Evolutionary conservation across 23 tunicate genomes (phyloP).

Genomic region (Corella eumyota): DNA sequence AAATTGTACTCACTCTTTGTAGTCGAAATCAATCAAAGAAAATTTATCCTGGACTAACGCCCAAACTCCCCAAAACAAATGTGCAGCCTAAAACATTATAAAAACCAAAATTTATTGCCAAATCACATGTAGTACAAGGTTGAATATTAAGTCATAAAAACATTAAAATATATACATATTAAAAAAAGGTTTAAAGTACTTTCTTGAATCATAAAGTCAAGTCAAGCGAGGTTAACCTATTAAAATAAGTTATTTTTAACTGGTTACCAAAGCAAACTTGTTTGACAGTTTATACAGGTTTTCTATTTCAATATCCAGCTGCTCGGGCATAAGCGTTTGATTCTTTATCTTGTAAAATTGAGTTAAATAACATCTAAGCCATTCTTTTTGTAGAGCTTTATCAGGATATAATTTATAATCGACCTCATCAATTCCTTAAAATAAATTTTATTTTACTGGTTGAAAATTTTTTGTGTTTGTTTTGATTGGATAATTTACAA

Average conservation of each 20-base stretch:
- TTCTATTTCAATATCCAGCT: conserved; percentile 11
- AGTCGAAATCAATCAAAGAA: conserved; percentile 75
- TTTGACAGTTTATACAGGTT: conserved; percentile 44
- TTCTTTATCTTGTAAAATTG: conserved; percentile 1
- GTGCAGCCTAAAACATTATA: conserved; percentile 38
- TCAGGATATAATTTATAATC: conserved; percentile 66
- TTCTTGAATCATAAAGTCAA: neutral
- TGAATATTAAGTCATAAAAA: too few relatives aligned
- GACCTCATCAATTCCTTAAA: conserved; percentile 60
- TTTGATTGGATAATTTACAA: too few relatives aligned
- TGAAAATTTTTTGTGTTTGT: too few relatives aligned
- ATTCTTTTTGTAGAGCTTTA: conserved; percentile 26
- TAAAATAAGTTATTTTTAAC: neutral
- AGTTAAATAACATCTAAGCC: conserved; percentile 40
- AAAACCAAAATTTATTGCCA: too few relatives aligned
- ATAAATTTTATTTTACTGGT: too few relatives aligned
- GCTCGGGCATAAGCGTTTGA: neutral
- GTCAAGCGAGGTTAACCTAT: neutral
- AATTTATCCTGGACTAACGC: conserved; percentile 63
- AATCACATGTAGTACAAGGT: too few relatives aligned
- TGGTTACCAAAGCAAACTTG: conserved; percentile 69
- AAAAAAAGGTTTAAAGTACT: neutral
- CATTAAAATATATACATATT: too few relatives aligned
- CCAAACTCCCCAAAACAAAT: conserved; percentile 85
- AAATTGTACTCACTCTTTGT: conserved; percentile 38